Evolutionary conservation across 2,113 vertebrate genomes (phyloP).

Genomic region (Bombycilla garrulus): DNA sequence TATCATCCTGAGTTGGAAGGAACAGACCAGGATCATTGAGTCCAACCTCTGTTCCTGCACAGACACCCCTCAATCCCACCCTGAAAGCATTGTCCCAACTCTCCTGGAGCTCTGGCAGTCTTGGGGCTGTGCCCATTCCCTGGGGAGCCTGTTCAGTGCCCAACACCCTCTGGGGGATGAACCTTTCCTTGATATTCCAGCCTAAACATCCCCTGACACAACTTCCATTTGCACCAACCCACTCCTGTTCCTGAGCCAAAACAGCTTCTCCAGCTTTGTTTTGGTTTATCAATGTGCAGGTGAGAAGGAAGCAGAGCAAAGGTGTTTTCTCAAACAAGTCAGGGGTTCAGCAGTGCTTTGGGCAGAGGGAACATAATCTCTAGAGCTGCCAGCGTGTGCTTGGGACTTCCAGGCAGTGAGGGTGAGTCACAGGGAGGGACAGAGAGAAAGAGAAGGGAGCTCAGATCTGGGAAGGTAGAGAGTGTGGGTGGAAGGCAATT

Average conservation of each 20-base stretch:
- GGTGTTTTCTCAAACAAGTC: neutral
- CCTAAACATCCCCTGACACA: neutral
- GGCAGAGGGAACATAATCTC: neutral
- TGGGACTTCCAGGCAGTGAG: slow-evolving; percentile 10
- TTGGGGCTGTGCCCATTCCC: fast-evolving
- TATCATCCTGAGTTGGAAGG: neutral
- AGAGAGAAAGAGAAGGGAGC: neutral
- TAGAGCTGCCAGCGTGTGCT: neutral
- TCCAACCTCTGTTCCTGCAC: too few species aligned
- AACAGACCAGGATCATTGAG: fast-evolving
- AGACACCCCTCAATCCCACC: neutral
- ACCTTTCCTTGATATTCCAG: neutral
- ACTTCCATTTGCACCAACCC: neutral
- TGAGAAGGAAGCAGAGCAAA: neutral
- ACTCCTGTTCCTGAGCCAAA: neutral
- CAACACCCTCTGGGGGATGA: neutral
- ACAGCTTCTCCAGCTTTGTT: neutral
- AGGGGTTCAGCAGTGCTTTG: neutral
- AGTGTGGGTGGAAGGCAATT: slow-evolving; percentile 35
- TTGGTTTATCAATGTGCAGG: neutral
- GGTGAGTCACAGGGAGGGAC: slow-evolving; percentile 52
- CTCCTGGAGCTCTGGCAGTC: neutral
- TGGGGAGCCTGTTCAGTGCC: neutral
- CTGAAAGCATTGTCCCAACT: fast-evolving
- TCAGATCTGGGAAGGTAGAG: slow-evolving; percentile 29